Evolutionary conservation across 2,888 invertebrate genomes (phyloP).

Genomic region (Heliconius aoede): DNA sequence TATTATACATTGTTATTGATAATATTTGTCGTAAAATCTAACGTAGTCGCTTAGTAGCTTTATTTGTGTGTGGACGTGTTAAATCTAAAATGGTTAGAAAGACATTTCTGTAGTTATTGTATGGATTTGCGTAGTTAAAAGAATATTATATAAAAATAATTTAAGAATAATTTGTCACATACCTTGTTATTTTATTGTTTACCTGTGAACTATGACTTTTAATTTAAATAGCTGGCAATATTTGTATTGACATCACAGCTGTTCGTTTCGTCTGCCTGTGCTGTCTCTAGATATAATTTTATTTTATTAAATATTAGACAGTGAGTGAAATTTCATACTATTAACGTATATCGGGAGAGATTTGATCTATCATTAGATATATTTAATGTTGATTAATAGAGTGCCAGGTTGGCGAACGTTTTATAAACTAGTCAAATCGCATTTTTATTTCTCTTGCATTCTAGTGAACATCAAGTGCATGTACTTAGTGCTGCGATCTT

Average conservation of each 20-base stretch:
- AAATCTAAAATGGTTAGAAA: too few relatives aligned
- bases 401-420: slow-evolving; percentile 64
- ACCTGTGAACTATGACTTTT: slow-evolving; percentile 32
- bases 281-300: slow-evolving; percentile 62
- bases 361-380: slow-evolving; percentile 51
- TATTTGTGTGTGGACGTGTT: too few relatives aligned
- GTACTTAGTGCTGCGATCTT: slow-evolving; percentile 58
- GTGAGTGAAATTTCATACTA: slow-evolving; percentile 71
- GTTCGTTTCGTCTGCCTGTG: slow-evolving; percentile 77
- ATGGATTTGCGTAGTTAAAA: background rate
- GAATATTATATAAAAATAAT: background rate
- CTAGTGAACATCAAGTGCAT: slow-evolving; percentile 68
- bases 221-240: slow-evolving; percentile 57
- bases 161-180: background rate
- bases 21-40: too few relatives aligned
- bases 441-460: slow-evolving; percentile 70
- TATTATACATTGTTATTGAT: too few relatives aligned
- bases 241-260: slow-evolving; percentile 81
- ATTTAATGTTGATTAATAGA: slow-evolving; percentile 51
- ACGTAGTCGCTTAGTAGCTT: too few relatives aligned
- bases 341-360: slow-evolving; percentile 56
- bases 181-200: background rate
- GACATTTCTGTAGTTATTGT: too few relatives aligned
- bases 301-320: slow-evolving; percentile 73
- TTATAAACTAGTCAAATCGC: slow-evolving; percentile 67